Evolutionary conservation across 1,140 invertebrate genomes (phyloP), one percentile per base, ranked within the genome.

Genomic region (Proales similis): DNA sequence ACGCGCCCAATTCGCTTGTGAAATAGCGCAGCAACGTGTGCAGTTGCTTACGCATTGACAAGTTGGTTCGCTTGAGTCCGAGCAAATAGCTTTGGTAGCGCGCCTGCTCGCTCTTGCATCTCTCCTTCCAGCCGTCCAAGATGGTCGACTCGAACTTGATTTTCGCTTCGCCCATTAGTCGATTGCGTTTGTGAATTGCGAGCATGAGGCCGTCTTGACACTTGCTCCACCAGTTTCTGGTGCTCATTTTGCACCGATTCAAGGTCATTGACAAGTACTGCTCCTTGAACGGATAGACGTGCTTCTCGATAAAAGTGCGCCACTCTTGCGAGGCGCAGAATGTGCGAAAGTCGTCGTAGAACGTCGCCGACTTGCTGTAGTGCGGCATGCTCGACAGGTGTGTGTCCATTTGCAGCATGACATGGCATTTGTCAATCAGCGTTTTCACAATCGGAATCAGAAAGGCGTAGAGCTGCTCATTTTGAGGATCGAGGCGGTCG

Each of bases 361-460:
- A 82, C 3, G 78, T 75, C 0, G 80, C 79, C 3, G 80, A 80
- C 5, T 77, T 73, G 4, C 74, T 72, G 2, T 78, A 78, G 6
- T 74, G 71, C 0, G 81, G 80, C 12, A 83, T 67, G 66, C 78
- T 76, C 0, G 81, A 81, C 7, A 83, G 67, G 14, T 80, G 72
- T 2, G 72, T 68, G 24, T 75, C 69, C 63, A 82, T 71, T 64
- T 77, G 76, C 30, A 83, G 73, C 4, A 78, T 69, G 11, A 68
- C 67, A 26, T 74, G 71, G 20, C 77, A 75, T 69, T 82, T 82
- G 46, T 82, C 81, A 22, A 84, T 70, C 9, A 83, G 66, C 0
- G 81, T 80, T 70, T 82, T 82, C 73, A 84, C 74, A 20, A 83
- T 80, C 3, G 81, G 81, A 66, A 83, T 79, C 1, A 83, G 63